These are phyloP conservation scores for Sinocyclocheilus rhinocerous DNA, from an alignment of 2,113 vertebrate genomes.

Conservation along the genomic window DNA sequence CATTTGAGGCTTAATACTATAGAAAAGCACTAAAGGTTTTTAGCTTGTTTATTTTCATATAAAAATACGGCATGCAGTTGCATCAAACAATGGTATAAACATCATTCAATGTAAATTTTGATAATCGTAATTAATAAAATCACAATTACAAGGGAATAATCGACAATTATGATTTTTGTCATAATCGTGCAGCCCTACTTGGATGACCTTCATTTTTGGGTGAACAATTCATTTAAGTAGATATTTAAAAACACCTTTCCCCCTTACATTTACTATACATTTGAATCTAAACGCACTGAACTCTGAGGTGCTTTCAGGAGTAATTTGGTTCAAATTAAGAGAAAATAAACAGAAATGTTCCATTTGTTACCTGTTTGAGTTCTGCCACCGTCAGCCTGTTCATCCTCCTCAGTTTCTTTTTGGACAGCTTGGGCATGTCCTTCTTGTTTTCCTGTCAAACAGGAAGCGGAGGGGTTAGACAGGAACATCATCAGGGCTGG, in stretches of 20 bases:
- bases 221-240: neutral
- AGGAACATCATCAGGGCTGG: neutral
- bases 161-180: too few species aligned
- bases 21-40: too few species aligned
- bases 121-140: too few species aligned
- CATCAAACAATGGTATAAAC: too few species aligned
- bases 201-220: too few species aligned
- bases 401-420: slow-evolving; percentile 95
- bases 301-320: neutral
- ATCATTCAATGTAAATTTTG: too few species aligned
- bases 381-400: slow-evolving; percentile 93
- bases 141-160: too few species aligned
- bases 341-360: neutral
- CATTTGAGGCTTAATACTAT: too few species aligned
- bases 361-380: slow-evolving; percentile 88
- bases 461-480: neutral
- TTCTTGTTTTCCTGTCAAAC: slow-evolving; percentile 78
- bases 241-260: too few species aligned
- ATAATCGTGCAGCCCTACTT: too few species aligned
- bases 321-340: neutral
- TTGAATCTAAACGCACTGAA: neutral
- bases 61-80: too few species aligned
- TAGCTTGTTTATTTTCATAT: too few species aligned
- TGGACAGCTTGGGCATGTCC: slow-evolving; percentile 88
- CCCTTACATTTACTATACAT: neutral